phyloP scores from a whole-genome alignment of 2,113 vertebrate species.

The Amphilophus citrinellus region DNA sequence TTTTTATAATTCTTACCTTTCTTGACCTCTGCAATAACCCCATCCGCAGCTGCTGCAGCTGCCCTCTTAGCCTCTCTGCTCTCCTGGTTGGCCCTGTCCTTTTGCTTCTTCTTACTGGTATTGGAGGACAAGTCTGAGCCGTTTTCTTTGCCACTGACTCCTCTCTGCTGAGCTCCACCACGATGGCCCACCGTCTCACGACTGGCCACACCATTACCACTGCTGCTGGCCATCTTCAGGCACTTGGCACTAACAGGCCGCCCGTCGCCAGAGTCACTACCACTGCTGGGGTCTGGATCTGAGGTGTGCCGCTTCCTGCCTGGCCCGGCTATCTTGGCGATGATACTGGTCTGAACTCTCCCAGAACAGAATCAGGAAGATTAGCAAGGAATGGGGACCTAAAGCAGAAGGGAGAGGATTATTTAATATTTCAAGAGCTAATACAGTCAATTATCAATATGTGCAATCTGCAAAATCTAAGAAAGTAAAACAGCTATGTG shows the following conservation, averaged over 20 bases:
- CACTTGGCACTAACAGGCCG: constrained; percentile 92
- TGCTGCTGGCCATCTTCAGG: constrained; percentile 88
- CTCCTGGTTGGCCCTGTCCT: constrained; percentile 95
- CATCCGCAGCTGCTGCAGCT: constrained; percentile 44
- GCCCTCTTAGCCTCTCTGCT: constrained; percentile 91
- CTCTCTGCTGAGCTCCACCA: constrained; percentile 69
- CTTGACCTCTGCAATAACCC: constrained; percentile 64
- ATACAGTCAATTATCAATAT: neutral
- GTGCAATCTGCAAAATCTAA: neutral
- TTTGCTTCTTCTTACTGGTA: constrained; percentile 95
- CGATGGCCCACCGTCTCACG: constrained; percentile 60
- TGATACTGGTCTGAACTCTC: constrained; percentile 89
- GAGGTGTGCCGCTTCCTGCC: constrained; percentile 97
- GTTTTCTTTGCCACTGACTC: constrained; percentile 85
- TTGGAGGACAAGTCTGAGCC: constrained; percentile 85
- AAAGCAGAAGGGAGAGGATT: neutral
- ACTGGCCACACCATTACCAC: constrained; percentile 46
- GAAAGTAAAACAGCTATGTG: neutral
- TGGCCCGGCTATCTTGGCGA: constrained; percentile 99
- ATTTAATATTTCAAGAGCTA: neutral
- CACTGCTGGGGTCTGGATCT: constrained; percentile 93
- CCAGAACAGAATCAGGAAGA: constrained; percentile 88
- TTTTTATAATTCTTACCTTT: constrained; percentile 78
- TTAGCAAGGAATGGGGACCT: constrained; percentile 59
- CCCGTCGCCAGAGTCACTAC: constrained; percentile 89